A percentile compares a stretch with the other conserved stretches of the same genome.
Conservation (phyloP, 2,113 vertebrate species). For the Oophaga pumilio region DNA sequence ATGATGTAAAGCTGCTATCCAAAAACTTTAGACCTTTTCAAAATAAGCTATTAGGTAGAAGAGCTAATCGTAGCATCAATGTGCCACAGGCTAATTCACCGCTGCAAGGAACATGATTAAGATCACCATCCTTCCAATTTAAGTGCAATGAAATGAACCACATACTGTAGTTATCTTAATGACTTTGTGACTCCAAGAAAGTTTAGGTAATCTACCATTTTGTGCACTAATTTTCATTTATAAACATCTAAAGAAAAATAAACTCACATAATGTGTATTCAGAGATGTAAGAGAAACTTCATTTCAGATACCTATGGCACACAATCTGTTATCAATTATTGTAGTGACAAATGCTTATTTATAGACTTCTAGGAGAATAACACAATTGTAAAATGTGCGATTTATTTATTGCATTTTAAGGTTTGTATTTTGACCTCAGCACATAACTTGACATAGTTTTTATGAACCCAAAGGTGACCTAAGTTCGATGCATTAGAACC, state of each 20-base stretch:
- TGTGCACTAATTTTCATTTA: constrained; percentile 24
- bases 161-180: constrained; percentile 50
- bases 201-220: constrained; percentile 45
- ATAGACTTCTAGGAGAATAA: not conserved
- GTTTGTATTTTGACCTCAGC: no score
- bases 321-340: not conserved
- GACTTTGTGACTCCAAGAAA: constrained; percentile 47
- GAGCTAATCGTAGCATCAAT: constrained; percentile 30
- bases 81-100: constrained; percentile 36
- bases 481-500: no score
- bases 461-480: no score
- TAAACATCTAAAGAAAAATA: constrained; percentile 30
- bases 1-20: not conserved
- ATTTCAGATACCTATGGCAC: not conserved
- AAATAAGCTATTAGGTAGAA: constrained; percentile 1
- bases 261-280: not conserved
- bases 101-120: constrained; percentile 43
- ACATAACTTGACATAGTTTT: no score
- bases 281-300: not conserved
- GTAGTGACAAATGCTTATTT: not conserved
- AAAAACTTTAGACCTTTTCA: not conserved
- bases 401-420: not conserved
- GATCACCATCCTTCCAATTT: constrained; percentile 25
- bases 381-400: not conserved
- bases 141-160: constrained; percentile 48